Evolutionary conservation across 2,888 invertebrate genomes (phyloP).

Genomic region (Pollenia labialis): DNA sequence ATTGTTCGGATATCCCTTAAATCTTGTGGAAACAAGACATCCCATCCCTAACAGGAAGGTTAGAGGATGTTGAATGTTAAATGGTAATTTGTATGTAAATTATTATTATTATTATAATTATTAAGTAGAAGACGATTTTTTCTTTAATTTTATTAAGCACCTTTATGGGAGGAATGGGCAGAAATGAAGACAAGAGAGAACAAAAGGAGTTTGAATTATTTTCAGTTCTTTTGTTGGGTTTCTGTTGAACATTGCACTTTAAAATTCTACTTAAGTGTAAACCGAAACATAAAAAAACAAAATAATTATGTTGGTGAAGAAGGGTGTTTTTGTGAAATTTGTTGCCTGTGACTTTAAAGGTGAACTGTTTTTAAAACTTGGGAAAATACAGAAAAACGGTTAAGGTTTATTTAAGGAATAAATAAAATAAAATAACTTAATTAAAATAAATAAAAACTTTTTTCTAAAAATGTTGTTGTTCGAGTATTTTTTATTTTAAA

Average conservation of each 20-base stretch:
- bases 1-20: not conserved
- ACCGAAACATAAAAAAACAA: too few relatives aligned
- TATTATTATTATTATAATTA: conserved; percentile 57
- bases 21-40: not conserved
- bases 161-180: not conserved
- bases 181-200: not conserved
- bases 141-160: not conserved
- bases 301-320: too few relatives aligned
- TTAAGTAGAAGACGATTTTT: conserved; percentile 38
- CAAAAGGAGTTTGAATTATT: not conserved
- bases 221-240: not conserved
- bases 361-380: too few relatives aligned
- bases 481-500: too few relatives aligned
- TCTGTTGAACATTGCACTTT: not conserved
- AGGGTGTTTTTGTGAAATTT: too few relatives aligned
- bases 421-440: too few relatives aligned
- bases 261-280: conserved; percentile 37
- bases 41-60: not conserved
- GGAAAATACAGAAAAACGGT: too few relatives aligned
- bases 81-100: conserved; percentile 40
- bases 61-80: conserved; percentile 11
- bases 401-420: too few relatives aligned
- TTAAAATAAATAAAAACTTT: too few relatives aligned
- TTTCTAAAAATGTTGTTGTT: too few relatives aligned
- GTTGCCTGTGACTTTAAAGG: too few relatives aligned